These are phyloP conservation scores for Zaprionus lineosus DNA, from an alignment of 2,888 invertebrate species.

Conservation along the genomic window DNA sequence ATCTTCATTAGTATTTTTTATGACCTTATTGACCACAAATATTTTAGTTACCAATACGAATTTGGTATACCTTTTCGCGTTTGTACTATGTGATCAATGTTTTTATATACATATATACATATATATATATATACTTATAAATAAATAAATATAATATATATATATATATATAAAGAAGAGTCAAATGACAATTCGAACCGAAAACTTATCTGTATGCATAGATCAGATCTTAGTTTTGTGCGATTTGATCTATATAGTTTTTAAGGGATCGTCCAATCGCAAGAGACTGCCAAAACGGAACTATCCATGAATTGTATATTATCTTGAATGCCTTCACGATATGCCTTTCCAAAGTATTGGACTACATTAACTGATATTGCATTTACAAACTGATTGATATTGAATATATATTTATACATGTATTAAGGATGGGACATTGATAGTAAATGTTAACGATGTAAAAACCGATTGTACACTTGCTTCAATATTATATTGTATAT, in stretches of 20 bases:
- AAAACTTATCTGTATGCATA: background rate
- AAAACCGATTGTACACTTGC: slow-evolving; percentile 44
- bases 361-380: slow-evolving; percentile 39
- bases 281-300: slow-evolving; percentile 7
- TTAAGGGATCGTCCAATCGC: no score
- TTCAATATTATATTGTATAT: slow-evolving; percentile 39
- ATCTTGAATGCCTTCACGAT: slow-evolving; percentile 36
- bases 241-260: background rate
- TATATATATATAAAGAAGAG: background rate
- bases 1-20: background rate
- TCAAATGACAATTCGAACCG: slow-evolving; percentile 6
- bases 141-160: slow-evolving; percentile 13
- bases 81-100: slow-evolving; percentile 43
- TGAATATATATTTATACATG: slow-evolving; percentile 31
- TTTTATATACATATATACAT: slow-evolving; percentile 19
- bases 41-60: slow-evolving; percentile 15
- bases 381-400: slow-evolving; percentile 32
- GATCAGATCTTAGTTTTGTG: background rate
- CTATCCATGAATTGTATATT: slow-evolving; percentile 20
- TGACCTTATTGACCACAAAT: slow-evolving; percentile 8
- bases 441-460: slow-evolving; percentile 64
- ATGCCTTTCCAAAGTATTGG: slow-evolving; percentile 38
- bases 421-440: no score
- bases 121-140: slow-evolving; percentile 3
- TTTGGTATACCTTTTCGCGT: background rate